Conservation (phyloP, 2,888 invertebrate species). For the Phoenoteleia sp. region DNA sequence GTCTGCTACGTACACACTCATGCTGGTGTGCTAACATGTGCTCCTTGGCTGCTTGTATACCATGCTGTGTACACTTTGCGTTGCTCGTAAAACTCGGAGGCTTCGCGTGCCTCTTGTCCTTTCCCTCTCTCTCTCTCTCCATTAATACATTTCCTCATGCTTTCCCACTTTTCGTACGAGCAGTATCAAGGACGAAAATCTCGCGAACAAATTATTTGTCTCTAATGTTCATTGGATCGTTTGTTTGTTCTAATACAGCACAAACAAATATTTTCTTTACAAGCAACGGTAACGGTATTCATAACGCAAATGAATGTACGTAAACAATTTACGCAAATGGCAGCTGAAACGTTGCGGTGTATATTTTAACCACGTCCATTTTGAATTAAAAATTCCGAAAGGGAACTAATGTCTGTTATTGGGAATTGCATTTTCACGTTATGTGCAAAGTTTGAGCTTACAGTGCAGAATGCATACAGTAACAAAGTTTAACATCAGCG, state of each 20-base stretch:
- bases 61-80: constrained; percentile 51
- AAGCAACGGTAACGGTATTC: constrained; percentile 35
- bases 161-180: neutral
- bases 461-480: neutral
- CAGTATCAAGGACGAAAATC: neutral
- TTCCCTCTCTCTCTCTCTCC: constrained; percentile 5
- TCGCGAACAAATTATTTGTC: constrained; percentile 35
- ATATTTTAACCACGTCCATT: neutral
- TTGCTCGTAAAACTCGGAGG: constrained; percentile 56
- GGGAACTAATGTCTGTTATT: neutral
- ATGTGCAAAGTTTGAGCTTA: neutral
- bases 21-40: constrained; percentile 65
- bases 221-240: constrained; percentile 13
- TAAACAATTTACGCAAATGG: neutral
- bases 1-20: constrained; percentile 54
- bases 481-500: neutral
- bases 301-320: constrained; percentile 7
- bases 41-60: constrained; percentile 77
- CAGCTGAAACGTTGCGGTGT: neutral
- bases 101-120: constrained; percentile 38
- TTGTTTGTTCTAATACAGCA: constrained; percentile 4
- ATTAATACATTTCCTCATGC: constrained; percentile 15
- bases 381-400: neutral
- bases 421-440: neutral
- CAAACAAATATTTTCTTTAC: constrained; percentile 38